phyloP scores from a whole-genome alignment of 2,888 invertebrate species.

The Standfussiana lucernea region DNA sequence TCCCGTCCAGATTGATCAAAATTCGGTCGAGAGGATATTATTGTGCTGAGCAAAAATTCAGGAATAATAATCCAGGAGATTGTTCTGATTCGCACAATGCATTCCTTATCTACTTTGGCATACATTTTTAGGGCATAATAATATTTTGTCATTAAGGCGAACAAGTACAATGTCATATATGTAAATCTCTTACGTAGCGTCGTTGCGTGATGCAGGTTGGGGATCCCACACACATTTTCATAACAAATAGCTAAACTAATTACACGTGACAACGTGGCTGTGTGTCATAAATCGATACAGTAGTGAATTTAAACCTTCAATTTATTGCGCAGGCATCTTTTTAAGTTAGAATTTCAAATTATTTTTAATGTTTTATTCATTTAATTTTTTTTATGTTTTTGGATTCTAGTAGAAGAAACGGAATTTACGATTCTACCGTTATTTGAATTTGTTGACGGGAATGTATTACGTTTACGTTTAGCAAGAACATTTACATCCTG shows the following conservation, averaged over 20 bases:
- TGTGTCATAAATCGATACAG: background rate
- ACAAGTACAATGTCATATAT: background rate
- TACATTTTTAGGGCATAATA: too few relatives aligned
- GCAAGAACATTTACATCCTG: background rate
- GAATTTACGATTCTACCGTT: background rate
- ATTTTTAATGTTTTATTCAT: conserved; percentile 22
- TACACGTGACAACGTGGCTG: background rate
- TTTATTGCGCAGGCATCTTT: background rate
- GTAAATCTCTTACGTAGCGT: background rate
- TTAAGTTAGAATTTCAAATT: conserved; percentile 8
- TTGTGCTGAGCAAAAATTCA: background rate
- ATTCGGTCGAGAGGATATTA: background rate
- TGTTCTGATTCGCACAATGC: background rate
- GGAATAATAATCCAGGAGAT: too few relatives aligned
- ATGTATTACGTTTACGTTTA: background rate
- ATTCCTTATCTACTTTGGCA: background rate
- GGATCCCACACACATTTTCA: background rate
- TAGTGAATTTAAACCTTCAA: background rate
- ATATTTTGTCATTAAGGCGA: too few relatives aligned
- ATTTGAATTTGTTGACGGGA: background rate
- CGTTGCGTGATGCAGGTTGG: background rate
- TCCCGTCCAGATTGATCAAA: background rate
- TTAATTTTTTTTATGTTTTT: conserved; percentile 3
- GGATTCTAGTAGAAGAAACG: background rate
- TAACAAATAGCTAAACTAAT: background rate